phyloP scores from a whole-genome alignment of 2,888 invertebrate species.

The Cephus pygmeus region DNA sequence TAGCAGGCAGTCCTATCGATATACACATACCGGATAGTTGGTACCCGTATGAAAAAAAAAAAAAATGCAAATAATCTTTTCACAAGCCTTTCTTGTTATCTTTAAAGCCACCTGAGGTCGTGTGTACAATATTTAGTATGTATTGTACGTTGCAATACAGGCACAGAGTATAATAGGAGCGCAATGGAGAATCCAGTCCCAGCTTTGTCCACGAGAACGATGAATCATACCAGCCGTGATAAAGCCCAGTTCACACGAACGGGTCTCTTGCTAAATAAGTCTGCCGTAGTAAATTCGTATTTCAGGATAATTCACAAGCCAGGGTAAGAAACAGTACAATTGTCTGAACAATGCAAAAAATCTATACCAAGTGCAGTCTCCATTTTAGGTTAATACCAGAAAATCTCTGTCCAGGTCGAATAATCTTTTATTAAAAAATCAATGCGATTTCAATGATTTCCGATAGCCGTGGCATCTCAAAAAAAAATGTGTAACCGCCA shows the following conservation, averaged over 20 bases:
- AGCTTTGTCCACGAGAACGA: conserved; percentile 33
- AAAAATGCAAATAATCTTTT: no score
- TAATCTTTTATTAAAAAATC: not conserved
- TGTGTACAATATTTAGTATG: no score
- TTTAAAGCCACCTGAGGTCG: no score
- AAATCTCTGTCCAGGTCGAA: not conserved
- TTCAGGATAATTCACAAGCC: not conserved
- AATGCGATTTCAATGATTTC: not conserved
- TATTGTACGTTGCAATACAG: not conserved
- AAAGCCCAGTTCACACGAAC: not conserved
- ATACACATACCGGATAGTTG: no score
- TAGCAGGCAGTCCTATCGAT: no score
- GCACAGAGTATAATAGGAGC: not conserved
- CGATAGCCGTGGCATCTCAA: no score
- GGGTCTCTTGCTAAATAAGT: not conserved
- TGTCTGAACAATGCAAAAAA: not conserved
- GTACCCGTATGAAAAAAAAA: no score
- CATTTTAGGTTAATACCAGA: not conserved
- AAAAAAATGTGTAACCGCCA: no score
- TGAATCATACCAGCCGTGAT: conserved; percentile 33
- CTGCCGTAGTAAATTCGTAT: not conserved
- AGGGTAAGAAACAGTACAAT: not conserved
- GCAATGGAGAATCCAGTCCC: conserved; percentile 15
- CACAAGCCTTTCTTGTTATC: no score
- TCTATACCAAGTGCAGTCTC: not conserved